Evolutionary conservation across 2,888 invertebrate species (phyloP).

Genomic region (Agriopis leucophaearia): DNA sequence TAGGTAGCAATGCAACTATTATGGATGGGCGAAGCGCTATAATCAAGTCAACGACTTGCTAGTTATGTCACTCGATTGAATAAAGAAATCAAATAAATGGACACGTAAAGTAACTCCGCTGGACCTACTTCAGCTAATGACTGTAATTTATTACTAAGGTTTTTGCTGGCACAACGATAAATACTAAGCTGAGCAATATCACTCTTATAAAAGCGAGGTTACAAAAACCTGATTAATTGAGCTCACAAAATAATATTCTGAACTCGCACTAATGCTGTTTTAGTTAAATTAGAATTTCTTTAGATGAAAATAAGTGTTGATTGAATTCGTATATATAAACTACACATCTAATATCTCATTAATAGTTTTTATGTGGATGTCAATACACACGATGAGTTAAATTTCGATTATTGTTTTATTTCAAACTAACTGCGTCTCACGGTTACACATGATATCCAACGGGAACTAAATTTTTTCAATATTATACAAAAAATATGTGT

Average conservation of each 20-base stretch:
- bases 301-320: not conserved
- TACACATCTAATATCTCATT: too few relatives aligned
- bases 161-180: constrained; percentile 25
- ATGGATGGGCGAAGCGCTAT: too few relatives aligned
- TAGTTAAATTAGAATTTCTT: not conserved
- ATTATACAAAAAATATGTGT: not conserved
- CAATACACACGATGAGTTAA: too few relatives aligned
- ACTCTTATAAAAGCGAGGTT: constrained; percentile 13
- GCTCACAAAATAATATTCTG: constrained; percentile 10
- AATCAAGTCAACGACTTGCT: not conserved
- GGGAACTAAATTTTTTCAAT: too few relatives aligned
- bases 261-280: not conserved
- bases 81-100: constrained; percentile 13
- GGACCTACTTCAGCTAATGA: constrained; percentile 36
- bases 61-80: not conserved
- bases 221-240: constrained; percentile 20
- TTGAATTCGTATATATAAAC: too few relatives aligned
- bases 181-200: constrained; percentile 15
- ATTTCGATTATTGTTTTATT: too few relatives aligned
- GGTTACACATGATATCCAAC: too few relatives aligned
- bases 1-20: not conserved
- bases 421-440: too few relatives aligned
- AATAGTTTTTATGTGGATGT: too few relatives aligned
- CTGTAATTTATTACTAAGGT: constrained; percentile 33
- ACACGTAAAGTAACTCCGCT: not conserved